Evolutionary conservation across 2,113 vertebrate species (phyloP), one percentile per base, ranked within the genome.

Genomic region (Perca fluviatilis): DNA sequence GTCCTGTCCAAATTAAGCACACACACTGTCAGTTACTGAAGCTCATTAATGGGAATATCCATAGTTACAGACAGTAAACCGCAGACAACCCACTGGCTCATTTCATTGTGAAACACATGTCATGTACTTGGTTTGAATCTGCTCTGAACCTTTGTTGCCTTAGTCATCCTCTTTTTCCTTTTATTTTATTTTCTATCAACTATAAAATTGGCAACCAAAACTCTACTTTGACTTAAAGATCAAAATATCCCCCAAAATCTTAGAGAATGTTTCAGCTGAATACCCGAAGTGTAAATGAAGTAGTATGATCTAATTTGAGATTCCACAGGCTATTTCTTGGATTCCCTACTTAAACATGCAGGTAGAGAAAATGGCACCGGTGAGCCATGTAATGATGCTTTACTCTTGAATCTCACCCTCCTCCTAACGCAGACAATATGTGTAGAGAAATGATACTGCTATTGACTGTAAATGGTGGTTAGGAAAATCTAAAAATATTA

Each of bases 21-120:
- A 12, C 3, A 25, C 36, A 30, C 46, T 53, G 54, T 70, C 58
- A 70, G 21, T 84, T 57, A 69, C 13, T 49, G 47, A 47, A 69
- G 30, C 70, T 74, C 49, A 71, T 58, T 66, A 81, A 69, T 47
- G 33, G 54, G 18, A 53, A 43, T 30, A 51, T 27, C 77, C 54
- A 47, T 30, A 62, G 54, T 84, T 77, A 72, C 40, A 80, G 62
- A 61, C 40, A 11, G 40, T 43, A 43, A 43, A 62, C 23, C 16
- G 3, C 56, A 4, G 27, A 54, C 62, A 66, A 10, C 25, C 61
- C 76, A 57, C 27, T 46, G 14, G 23, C 33, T 80, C 62, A 68
- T 49, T 68, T 77, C 67, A 4, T 76, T 79, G 65, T 51, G 18
- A 70, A 27, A 33, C 13, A 36, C 63, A 65, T 61, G n/a, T 69